Percentiles rank a stretch among this genome's conserved stretches.
Evolutionary conservation across 2,113 vertebrate genomes (phyloP).

Genomic region (Oryzias woworae): DNA sequence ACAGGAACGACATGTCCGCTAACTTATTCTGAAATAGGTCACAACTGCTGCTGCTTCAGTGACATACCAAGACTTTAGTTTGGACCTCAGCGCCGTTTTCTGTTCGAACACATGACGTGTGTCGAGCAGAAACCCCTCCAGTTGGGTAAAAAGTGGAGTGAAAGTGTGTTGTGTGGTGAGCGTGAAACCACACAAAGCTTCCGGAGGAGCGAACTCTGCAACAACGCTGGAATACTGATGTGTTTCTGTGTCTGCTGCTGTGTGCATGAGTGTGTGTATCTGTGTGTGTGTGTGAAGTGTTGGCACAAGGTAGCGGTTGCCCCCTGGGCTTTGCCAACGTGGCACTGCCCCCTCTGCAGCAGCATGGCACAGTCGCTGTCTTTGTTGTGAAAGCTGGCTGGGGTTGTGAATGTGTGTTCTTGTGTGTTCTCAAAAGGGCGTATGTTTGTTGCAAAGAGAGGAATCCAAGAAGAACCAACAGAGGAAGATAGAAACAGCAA

Average conservation of each 20-base stretch:
- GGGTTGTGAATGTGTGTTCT: slow-evolving; percentile 15
- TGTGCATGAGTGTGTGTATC: slow-evolving; percentile 27
- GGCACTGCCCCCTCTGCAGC: slow-evolving; percentile 72
- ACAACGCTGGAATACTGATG: slow-evolving; percentile 66
- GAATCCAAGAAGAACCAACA: slow-evolving; percentile 34
- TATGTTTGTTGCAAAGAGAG: slow-evolving; percentile 11
- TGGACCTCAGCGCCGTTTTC: too few relatives aligned
- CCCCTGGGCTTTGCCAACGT: slow-evolving; percentile 72
- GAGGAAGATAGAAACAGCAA: slow-evolving; percentile 45
- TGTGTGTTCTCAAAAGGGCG: slow-evolving; percentile 1
- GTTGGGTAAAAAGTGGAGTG: slow-evolving; percentile 2
- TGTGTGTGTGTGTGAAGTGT: slow-evolving; percentile 44
- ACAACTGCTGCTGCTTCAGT: too few relatives aligned
- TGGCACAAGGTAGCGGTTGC: slow-evolving; percentile 70
- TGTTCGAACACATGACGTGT: neutral
- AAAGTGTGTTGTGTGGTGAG: slow-evolving; percentile 12
- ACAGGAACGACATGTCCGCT: too few relatives aligned
- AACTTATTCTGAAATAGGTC: too few relatives aligned
- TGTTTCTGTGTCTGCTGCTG: slow-evolving; percentile 16
- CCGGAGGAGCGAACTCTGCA: slow-evolving; percentile 41
- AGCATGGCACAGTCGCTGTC: slow-evolving; percentile 66
- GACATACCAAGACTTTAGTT: too few relatives aligned
- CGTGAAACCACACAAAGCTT: slow-evolving; percentile 58
- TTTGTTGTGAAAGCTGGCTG: slow-evolving; percentile 63
- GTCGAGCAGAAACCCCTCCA: slow-evolving; percentile 1